Conservation (phyloP, 2,888 invertebrate species). For the Drosophila algonquin region DNA sequence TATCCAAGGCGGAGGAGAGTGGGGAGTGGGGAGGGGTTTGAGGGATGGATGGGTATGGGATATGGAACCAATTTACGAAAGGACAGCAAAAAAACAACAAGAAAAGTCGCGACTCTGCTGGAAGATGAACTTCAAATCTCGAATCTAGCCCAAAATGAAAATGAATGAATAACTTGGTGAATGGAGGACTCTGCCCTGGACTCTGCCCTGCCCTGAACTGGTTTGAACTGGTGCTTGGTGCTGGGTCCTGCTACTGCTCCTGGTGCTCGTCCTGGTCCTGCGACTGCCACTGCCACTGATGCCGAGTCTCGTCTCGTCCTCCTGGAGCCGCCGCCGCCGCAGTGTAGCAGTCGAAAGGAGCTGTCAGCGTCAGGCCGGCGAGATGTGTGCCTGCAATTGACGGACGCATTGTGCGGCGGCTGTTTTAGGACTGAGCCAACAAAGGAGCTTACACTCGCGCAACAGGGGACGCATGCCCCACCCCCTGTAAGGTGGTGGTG, state of each 20-base stretch:
- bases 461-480: constrained; percentile 61
- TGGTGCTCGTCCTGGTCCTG: background rate
- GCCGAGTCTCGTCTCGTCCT: constrained; percentile 2
- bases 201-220: constrained; percentile 2
- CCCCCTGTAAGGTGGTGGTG: background rate
- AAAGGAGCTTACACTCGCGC: constrained; percentile 57
- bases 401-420: constrained; percentile 80
- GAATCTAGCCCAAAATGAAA: constrained; percentile 73
- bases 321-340: background rate
- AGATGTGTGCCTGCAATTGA: constrained; percentile 81
- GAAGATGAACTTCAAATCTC: constrained; percentile 72
- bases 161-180: constrained; percentile 60
- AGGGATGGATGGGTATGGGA: background rate
- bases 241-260: constrained; percentile 18
- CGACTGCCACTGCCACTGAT: constrained; percentile 6
- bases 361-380: constrained; percentile 81
- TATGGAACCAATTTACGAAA: constrained; percentile 67
- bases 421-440: constrained; percentile 73
- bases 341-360: constrained; percentile 42
- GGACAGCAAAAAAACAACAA: constrained; percentile 6
- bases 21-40: background rate
- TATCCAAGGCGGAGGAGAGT: background rate
- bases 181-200: constrained; percentile 44
- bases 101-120: constrained; percentile 34
- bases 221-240: constrained; percentile 30